Conservation (phyloP, 1,140 invertebrate genomes). For the Sipha flava region DNA sequence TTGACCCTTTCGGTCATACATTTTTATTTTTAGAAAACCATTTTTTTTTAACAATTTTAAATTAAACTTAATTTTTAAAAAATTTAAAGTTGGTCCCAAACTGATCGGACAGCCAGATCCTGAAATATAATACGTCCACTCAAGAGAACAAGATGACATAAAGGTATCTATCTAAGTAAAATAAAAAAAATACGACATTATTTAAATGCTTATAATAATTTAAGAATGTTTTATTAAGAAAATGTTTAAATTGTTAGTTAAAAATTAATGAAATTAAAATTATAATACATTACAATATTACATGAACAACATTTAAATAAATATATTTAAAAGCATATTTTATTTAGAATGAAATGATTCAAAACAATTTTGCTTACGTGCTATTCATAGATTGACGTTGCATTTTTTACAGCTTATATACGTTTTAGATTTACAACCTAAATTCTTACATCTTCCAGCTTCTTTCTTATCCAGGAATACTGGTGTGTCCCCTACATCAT, state of each 20-base stretch:
- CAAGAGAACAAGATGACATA: not conserved
- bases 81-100: not conserved
- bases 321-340: not conserved
- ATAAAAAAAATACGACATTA: not conserved
- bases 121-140: not conserved
- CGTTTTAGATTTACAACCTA: not conserved
- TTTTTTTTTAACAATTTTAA: too few relatives aligned
- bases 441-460: not conserved
- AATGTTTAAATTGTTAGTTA: not conserved
- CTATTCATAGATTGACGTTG: not conserved
- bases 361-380: not conserved
- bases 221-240: not conserved
- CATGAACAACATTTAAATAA: not conserved
- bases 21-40: not conserved
- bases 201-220: not conserved
- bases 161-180: not conserved
- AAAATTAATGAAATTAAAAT: not conserved
- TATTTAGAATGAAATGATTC: slow-evolving; percentile 7
- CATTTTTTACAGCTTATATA: slow-evolving; percentile 2
- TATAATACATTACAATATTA: not conserved
- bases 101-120: not conserved
- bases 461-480: not conserved
- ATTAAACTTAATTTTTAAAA: not conserved
- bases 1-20: not conserved
- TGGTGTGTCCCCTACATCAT: not conserved